A percentile compares a stretch with the other conserved stretches of the same genome.
Conservation (phyloP, 2,113 vertebrate genomes). For the Hyperoodon ampullatus region DNA sequence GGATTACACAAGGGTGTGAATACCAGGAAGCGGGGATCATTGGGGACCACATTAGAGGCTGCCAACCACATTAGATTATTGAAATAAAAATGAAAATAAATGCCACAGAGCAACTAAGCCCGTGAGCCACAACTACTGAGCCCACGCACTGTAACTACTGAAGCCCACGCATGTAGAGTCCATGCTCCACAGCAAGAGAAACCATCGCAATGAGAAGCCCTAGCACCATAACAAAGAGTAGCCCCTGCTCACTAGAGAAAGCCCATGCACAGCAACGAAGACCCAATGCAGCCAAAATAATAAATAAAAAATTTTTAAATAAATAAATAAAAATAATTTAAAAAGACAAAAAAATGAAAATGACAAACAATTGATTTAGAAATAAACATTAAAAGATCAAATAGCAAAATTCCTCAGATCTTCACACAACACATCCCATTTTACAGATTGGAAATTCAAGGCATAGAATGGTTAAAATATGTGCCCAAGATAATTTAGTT, state of each 20-base stretch:
- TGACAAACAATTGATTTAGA: not conserved
- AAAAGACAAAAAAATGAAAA: not conserved
- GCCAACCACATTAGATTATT: not conserved
- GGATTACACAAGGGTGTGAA: not conserved
- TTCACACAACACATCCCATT: not conserved
- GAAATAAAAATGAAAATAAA: slow-evolving; percentile 11
- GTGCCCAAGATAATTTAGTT: not conserved
- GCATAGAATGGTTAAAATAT: not conserved
- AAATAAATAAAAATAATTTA: too few relatives aligned
- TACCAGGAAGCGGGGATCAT: not conserved
- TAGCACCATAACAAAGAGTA: too few relatives aligned
- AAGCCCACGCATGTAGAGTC: too few relatives aligned
- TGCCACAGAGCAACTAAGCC: too few relatives aligned
- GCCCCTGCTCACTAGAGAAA: too few relatives aligned
- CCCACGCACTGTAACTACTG: too few relatives aligned
- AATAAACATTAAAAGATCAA: slow-evolving; percentile 22
- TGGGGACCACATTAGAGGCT: not conserved
- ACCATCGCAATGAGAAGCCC: too few relatives aligned
- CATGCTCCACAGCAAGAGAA: too few relatives aligned
- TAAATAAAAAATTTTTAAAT: too few relatives aligned
- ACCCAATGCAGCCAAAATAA: too few relatives aligned
- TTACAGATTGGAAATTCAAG: slow-evolving; percentile 37
- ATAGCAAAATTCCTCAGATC: not conserved
- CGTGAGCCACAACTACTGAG: too few relatives aligned
- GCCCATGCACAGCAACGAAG: too few relatives aligned